Conservation (phyloP, 2,888 invertebrate species). For the Cantharis nigra region DNA sequence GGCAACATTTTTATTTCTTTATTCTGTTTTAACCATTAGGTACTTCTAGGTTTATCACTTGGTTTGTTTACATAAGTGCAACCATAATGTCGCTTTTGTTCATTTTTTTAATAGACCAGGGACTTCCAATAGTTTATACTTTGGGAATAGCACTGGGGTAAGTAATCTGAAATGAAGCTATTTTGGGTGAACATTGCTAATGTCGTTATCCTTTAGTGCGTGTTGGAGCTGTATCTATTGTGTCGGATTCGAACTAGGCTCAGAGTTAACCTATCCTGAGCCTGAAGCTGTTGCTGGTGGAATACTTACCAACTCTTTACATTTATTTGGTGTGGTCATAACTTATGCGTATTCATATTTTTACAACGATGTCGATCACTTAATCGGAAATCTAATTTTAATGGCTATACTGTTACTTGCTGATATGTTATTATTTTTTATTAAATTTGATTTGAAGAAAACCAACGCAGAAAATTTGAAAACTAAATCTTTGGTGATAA, state of each 20-base stretch:
- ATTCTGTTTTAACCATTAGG: not conserved
- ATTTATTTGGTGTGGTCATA: not conserved
- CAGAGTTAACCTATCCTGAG: not conserved
- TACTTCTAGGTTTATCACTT: not conserved
- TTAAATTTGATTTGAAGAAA: not conserved
- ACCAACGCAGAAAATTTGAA: not conserved
- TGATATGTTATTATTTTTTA: not conserved
- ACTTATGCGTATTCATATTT: not conserved
- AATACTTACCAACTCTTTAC: not conserved
- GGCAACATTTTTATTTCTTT: slow-evolving; percentile 47
- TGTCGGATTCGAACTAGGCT: not conserved
- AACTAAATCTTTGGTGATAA: too few species aligned
- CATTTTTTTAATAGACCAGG: slow-evolving; percentile 77
- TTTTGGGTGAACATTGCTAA: not conserved
- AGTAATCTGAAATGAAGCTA: slow-evolving; percentile 43
- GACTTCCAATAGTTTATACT: slow-evolving; percentile 79
- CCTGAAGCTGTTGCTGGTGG: not conserved
- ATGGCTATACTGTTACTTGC: not conserved
- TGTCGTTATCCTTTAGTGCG: not conserved
- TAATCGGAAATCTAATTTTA: not conserved
- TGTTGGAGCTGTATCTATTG: not conserved
- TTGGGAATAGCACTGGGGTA: slow-evolving; percentile 83
- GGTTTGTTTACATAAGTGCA: not conserved
- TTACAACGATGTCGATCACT: not conserved
- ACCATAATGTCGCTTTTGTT: not conserved